phyloP scores from a whole-genome alignment of 2,888 invertebrate genomes.

The Sphaerophoria taeniata region DNA sequence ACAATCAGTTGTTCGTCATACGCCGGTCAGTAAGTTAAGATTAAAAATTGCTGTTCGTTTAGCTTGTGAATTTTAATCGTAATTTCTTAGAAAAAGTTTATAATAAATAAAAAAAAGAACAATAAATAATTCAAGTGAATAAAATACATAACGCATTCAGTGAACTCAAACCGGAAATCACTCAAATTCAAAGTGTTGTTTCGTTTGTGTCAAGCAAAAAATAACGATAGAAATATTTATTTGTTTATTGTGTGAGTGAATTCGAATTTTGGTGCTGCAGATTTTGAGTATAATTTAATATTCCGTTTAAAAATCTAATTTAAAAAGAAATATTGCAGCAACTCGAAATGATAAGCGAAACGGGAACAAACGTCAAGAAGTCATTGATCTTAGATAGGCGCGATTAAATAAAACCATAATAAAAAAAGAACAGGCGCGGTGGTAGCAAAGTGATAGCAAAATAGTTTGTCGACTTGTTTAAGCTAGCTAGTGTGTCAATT shows the following conservation, averaged over 20 bases:
- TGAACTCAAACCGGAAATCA: not conserved
- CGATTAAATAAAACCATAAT: not conserved
- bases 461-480: slow-evolving; percentile 1
- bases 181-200: slow-evolving; percentile 23
- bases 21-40: slow-evolving; percentile 52
- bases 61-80: not conserved
- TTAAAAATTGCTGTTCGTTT: slow-evolving; percentile 21
- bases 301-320: not conserved
- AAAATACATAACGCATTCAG: not conserved
- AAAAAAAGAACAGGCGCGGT: slow-evolving; percentile 23
- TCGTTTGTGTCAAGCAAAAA: not conserved
- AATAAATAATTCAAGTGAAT: not conserved
- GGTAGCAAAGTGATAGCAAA: slow-evolving; percentile 46
- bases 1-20: slow-evolving; percentile 65
- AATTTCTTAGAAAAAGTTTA: not conserved
- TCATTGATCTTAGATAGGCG: slow-evolving; percentile 62
- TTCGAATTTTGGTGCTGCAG: slow-evolving; percentile 19
- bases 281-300: slow-evolving; percentile 20
- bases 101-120: not conserved
- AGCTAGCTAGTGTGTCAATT: slow-evolving; percentile 1
- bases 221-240: too few species aligned
- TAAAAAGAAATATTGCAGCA: slow-evolving; percentile 35
- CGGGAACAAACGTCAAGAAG: slow-evolving; percentile 63
- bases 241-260: not conserved
- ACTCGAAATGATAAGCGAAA: slow-evolving; percentile 18